Evolutionary conservation across 1,140 invertebrate species (phyloP), one percentile per base, ranked within the genome.

Genomic region (Caenorhabditis briggsae): DNA sequence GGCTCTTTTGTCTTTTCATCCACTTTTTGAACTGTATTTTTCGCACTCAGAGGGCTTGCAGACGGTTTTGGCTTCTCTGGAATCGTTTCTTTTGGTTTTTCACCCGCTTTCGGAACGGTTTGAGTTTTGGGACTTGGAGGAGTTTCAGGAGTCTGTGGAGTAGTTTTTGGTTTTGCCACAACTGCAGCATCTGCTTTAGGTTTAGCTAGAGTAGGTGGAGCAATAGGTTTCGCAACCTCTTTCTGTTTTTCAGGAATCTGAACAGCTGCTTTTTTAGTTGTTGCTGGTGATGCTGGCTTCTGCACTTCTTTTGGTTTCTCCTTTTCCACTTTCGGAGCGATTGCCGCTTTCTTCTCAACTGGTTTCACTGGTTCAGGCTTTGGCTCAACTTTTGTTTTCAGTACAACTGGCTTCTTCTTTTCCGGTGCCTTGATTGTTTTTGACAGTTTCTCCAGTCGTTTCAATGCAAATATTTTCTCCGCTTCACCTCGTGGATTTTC

Each of bases 351-450:
- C 8, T 64, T 64, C 2, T 25, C 33, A 12, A 25, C 23, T 14
- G 7, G 14, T 70, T 70, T 70, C 23, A 20, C 33, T 18, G 41
- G 33, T 48, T 78, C 70, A 20, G 70, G 46, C 46, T 78, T 78
- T n/a, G 43, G 70, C 8, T 78, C 70, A n/a, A 78, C 70, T 50
- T 78, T 78, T 3, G 70, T 78, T 78, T 78, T 78, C 46, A 78
- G 43, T 7, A 78, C 46, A 48, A 23, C 70, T 50, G 70, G 70
- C 20, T 85, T 85, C 84, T 86, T 86, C 70, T 86, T 86, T n/a
- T 25, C 74, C 5, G 65, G 50, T 9, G 48, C 20, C 18, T 85
- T 85, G n/a, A 86, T 14, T 5, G 41, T 61, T 20, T 86, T 86
- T 11, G 41, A 25, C 12, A 23, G 16, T 25, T 70, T 87, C 41